Evolutionary conservation across 2,797 vertebrate genomes (phyloP).

Genomic region (Heterohyrax brucei): DNA sequence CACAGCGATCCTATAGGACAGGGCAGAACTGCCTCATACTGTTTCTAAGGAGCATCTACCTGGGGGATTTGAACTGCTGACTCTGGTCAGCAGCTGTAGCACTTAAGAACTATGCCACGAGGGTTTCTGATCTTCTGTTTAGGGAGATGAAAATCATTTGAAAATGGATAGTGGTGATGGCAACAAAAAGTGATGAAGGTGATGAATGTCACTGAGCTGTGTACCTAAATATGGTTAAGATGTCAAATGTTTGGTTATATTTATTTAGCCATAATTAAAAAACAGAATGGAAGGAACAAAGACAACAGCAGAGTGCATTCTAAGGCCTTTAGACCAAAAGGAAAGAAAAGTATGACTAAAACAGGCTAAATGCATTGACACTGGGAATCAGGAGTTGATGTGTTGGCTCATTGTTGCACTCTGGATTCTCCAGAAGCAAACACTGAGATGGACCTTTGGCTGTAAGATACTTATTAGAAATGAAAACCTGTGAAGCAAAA

Average conservation of each 20-base stretch:
- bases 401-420: neutral
- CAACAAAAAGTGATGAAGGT: neutral
- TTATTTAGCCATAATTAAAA: neutral
- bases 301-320: rapidly evolving
- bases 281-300: neutral
- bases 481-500: neutral
- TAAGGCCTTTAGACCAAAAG: neutral
- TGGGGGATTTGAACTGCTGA: no score
- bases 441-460: neutral
- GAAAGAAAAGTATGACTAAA: neutral
- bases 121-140: neutral
- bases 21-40: no score
- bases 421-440: neutral
- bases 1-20: no score
- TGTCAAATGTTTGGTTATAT: neutral
- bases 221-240: neutral
- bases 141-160: neutral
- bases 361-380: neutral
- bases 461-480: neutral
- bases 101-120: no score
- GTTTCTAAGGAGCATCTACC: no score
- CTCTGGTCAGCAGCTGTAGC: no score
- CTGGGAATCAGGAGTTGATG: neutral
- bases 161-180: neutral
- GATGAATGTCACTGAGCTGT: neutral